Evolutionary conservation across 2,113 vertebrate genomes (phyloP).

Genomic region (Colistium nudipinnis): DNA sequence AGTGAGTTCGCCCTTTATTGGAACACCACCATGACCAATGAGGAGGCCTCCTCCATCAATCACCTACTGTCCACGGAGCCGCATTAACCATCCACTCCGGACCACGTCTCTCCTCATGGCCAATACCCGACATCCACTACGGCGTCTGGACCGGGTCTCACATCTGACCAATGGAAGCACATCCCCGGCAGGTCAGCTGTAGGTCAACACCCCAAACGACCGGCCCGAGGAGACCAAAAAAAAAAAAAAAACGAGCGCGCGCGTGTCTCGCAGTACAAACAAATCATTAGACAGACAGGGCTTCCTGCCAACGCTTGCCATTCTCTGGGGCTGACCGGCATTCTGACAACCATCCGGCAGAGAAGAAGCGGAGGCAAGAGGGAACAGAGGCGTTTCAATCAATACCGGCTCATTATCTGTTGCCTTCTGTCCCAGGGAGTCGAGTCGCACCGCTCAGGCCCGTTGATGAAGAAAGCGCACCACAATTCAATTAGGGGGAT

Average conservation of each 20-base stretch:
- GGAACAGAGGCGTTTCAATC: conserved; percentile 64
- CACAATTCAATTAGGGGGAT: conserved; percentile 73
- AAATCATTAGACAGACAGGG: conserved; percentile 59
- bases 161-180: conserved; percentile 25
- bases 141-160: conserved; percentile 23
- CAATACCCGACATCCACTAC: conserved; percentile 35
- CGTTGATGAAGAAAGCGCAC: conserved; percentile 67
- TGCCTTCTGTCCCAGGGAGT: conserved; percentile 72
- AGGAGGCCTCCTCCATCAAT: conserved; percentile 64
- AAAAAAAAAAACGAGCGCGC: conserved; percentile 28
- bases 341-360: conserved; percentile 63
- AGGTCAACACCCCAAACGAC: conserved; percentile 54
- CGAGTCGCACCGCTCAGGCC: conserved; percentile 57
- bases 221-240: conserved; percentile 31
- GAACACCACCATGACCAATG: conserved; percentile 50
- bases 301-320: conserved; percentile 49
- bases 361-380: conserved; percentile 55
- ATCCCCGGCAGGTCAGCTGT: conserved; percentile 49
- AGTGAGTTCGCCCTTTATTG: conserved; percentile 23
- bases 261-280: conserved; percentile 56
- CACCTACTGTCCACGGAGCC: conserved; percentile 22
- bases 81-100: conserved; percentile 33
- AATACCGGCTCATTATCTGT: conserved; percentile 77
- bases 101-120: conserved; percentile 25
- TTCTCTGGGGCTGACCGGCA: conserved; percentile 59